A percentile compares a stretch with the other conserved stretches of the same genome.
Evolutionary conservation across 1,140 invertebrate genomes (phyloP).

Genomic region (Orussus abietinus): DNA sequence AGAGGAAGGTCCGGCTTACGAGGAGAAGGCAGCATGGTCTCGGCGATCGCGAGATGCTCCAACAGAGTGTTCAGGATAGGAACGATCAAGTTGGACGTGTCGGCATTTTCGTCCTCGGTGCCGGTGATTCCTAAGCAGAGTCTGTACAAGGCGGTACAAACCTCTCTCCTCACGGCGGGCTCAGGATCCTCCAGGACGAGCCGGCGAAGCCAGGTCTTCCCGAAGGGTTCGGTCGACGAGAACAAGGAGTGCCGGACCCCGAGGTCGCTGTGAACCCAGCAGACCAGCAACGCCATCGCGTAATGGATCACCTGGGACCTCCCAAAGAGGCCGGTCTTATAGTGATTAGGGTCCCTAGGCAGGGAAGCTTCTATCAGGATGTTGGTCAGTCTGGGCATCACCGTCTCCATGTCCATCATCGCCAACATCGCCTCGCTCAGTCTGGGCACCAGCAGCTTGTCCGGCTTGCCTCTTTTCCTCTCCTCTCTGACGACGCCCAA

Average conservation of each 20-base stretch:
- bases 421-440: conserved; percentile 71
- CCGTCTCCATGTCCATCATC: conserved; percentile 78
- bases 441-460: conserved; percentile 64
- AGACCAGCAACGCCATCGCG: conserved; percentile 75
- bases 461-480: conserved; percentile 51
- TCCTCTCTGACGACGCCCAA: conserved; percentile 68
- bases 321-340: conserved; percentile 85
- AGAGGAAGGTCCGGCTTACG: conserved; percentile 46
- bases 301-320: conserved; percentile 80
- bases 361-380: conserved; percentile 83
- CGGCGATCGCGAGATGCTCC: conserved; percentile 74
- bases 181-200: conserved; percentile 81
- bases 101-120: conserved; percentile 57
- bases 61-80: conserved; percentile 78
- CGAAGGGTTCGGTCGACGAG: conserved; percentile 61
- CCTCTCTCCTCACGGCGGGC: conserved; percentile 79
- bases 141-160: conserved; percentile 82
- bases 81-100: conserved; percentile 61
- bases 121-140: conserved; percentile 72
- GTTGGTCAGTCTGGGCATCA: conserved; percentile 77
- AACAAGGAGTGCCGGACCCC: conserved; percentile 64
- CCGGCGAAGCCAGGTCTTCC: conserved; percentile 65
- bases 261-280: conserved; percentile 76
- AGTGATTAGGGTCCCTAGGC: conserved; percentile 72
- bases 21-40: conserved; percentile 74